Percentiles rank a stretch among this genome's conserved stretches.
Evolutionary conservation across 2,113 vertebrate genomes (phyloP).

Genomic region (Heloderma charlesbogerti): DNA sequence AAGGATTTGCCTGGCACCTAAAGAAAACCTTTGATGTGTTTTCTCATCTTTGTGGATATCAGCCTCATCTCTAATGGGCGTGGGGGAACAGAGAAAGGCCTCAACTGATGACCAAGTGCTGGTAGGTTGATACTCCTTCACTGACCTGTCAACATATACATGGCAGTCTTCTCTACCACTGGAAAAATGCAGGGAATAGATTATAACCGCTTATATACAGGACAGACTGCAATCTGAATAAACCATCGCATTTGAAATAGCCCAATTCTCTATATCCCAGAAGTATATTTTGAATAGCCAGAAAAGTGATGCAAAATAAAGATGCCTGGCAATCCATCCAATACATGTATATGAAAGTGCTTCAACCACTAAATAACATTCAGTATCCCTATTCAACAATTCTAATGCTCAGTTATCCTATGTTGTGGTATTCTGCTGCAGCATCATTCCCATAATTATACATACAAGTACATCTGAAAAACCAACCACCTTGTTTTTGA

Average conservation of each 20-base stretch:
- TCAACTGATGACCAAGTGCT: neutral
- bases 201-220: too few species aligned
- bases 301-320: neutral
- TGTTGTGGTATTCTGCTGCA: neutral
- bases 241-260: neutral
- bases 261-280: neutral
- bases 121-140: neutral
- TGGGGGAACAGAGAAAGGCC: neutral
- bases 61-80: neutral
- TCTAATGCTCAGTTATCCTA: neutral
- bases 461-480: neutral
- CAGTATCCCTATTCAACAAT: neutral
- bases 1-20: neutral
- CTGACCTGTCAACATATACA: neutral
- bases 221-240: neutral
- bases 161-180: neutral
- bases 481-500: neutral
- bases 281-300: neutral
- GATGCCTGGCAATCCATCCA: neutral
- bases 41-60: neutral
- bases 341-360: neutral
- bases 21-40: neutral
- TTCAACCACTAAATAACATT: neutral
- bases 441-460: neutral
- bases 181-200: neutral